Conservation (phyloP, 2,113 vertebrate genomes). For the Heliornis fulica region DNA sequence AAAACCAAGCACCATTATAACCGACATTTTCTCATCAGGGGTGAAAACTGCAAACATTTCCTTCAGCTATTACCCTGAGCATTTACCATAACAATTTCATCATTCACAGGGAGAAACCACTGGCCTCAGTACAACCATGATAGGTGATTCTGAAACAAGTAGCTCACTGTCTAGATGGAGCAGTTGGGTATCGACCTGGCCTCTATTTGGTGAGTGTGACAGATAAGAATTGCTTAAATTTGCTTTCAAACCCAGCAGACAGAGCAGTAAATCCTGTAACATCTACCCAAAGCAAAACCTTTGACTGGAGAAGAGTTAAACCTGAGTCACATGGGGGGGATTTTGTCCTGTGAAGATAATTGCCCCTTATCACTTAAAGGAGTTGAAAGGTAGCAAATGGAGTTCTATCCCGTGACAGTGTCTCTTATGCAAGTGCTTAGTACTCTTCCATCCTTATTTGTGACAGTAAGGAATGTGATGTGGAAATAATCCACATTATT, state of each 20-base stretch:
- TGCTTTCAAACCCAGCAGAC: not conserved
- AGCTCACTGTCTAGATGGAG: not conserved
- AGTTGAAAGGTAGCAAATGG: not conserved
- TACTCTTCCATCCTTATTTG: not conserved
- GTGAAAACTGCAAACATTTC: not conserved
- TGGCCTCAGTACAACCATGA: rapidly evolving
- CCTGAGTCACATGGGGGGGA: not conserved
- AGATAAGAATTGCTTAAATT: not conserved
- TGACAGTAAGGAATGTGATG: not conserved
- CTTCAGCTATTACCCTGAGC: not conserved
- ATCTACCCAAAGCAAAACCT: not conserved
- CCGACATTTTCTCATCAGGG: not conserved
- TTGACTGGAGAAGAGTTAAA: not conserved
- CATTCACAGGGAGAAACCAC: not conserved
- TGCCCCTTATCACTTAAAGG: not conserved
- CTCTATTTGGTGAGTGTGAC: not conserved
- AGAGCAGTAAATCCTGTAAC: not conserved
- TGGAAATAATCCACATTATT: not conserved
- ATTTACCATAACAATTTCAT: not conserved
- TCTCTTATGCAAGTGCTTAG: not conserved
- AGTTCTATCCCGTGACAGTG: not conserved
- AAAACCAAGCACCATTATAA: too few relatives aligned
- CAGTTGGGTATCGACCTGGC: not conserved
- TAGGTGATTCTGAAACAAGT: not conserved
- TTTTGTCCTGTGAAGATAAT: not conserved